Conservation (phyloP, 92 coral and sea anemone genomes). For the Phenganax stokvisi region DNA sequence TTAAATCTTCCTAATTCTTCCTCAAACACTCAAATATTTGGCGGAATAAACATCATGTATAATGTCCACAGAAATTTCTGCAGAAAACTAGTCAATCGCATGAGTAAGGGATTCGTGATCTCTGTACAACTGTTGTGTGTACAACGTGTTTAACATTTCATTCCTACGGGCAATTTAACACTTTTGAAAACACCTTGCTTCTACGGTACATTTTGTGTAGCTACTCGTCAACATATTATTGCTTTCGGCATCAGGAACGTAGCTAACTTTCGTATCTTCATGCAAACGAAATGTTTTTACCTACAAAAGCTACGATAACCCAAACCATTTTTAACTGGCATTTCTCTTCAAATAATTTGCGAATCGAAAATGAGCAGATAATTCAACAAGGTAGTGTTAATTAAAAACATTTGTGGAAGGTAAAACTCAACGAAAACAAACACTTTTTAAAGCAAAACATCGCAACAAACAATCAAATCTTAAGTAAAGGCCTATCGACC, state of each 20-base stretch:
- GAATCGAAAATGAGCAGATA: too few species aligned
- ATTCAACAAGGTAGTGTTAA: neutral
- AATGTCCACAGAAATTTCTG: neutral
- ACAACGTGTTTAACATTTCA: neutral
- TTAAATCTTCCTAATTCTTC: conserved; percentile 21
- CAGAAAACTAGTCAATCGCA: too few species aligned
- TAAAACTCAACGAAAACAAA: neutral
- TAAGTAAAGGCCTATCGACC: neutral
- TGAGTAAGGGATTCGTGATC: neutral
- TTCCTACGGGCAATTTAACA: conserved; percentile 3
- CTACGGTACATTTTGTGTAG: too few species aligned
- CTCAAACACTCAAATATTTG: conserved; percentile 9
- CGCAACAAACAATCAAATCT: neutral
- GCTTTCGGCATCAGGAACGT: too few species aligned
- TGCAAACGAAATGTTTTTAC: too few species aligned
- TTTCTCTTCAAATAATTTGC: too few species aligned
- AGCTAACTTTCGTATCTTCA: too few species aligned
- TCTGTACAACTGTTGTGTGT: neutral
- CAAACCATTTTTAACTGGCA: too few species aligned
- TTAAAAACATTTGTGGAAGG: neutral
- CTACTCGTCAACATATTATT: too few species aligned
- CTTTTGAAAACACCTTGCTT: conserved; percentile 20
- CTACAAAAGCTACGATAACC: too few species aligned
- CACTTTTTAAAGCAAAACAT: neutral
- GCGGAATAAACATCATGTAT: neutral